Base-by-base conservation (phyloP, 1,140 invertebrate species). In the Microplitis demolitor region DNA sequence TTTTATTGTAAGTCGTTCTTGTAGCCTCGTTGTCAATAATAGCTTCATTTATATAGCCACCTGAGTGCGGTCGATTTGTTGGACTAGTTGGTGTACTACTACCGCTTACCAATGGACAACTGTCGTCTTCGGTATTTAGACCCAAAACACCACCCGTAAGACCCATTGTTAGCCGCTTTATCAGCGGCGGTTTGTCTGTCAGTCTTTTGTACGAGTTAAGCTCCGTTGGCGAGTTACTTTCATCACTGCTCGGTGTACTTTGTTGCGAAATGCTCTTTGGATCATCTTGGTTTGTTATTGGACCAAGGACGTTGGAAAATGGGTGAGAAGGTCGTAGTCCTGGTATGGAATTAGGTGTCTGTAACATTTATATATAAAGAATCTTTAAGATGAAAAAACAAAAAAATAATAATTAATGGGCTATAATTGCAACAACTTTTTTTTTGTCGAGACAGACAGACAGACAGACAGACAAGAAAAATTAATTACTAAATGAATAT, bases 171-270 rank as follows among this genome's bases (percentile, higher is more conserved):
- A 94, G 87, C 53, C 92, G 87, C 83, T 93, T 94, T 88, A 96
- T 94, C 78, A 95, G 88, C 11, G 93, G 93, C 35, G 94, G 94
- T 83, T 95, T 94, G 84, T 96, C 94, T 50, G 88, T 88, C 75
- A 96, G 89, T 77, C 93, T 89, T 84, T 94, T 93, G 84, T 94
- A 95, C 78, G 93, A 94, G 87, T 95, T 95, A 76, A 95, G 89
- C 87, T 95, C 94, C 56, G 94, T 95, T n/a, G 94, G 94, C 33
- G 94, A 96, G 86, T 94, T 94, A 81, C 93, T 94, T 84, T 95
- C 94, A 82, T 95, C 93, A 74, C 93, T 95, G 82, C 92, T 93
- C 60, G 93, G 93, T 16, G 93, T 93, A 78, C 91, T 92, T 75
- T 89, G 89, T 69, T 89, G 87, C 3, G 88, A 89, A 37, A 86